Percentiles rank a stretch among this genome's conserved stretches.
Conservation (phyloP, 2,888 invertebrate species). For the Darwinula stevensoni region DNA sequence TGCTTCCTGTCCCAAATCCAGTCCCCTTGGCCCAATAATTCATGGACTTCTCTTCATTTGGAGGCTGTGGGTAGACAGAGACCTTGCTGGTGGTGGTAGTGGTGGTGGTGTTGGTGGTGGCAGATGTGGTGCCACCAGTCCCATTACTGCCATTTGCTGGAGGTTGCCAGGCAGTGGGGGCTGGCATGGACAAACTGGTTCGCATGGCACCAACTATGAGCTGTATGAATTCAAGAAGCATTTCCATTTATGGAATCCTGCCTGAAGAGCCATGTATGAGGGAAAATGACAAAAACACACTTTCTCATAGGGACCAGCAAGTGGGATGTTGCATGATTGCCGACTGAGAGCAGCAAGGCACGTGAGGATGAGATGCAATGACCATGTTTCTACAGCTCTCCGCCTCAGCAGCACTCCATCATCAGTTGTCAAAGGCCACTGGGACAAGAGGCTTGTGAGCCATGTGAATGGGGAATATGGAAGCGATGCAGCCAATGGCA, state of each 20-base stretch:
- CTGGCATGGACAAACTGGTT: too few species aligned
- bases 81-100: constrained; percentile 9
- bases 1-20: constrained; percentile 83
- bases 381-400: constrained; percentile 52
- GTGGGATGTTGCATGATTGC: too few species aligned
- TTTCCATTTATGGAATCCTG: too few species aligned
- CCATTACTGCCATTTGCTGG: too few species aligned
- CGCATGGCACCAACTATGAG: too few species aligned
- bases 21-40: constrained; percentile 88
- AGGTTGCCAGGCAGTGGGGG: too few species aligned
- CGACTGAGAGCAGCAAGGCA: constrained; percentile 65
- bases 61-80: constrained; percentile 17
- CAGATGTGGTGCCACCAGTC: constrained; percentile 8
- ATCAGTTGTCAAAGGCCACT: constrained; percentile 37
- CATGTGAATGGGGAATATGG: constrained; percentile 37
- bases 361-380: constrained; percentile 50
- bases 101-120: too few species aligned
- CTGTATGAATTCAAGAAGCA: too few species aligned
- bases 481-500: constrained; percentile 31
- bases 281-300: too few species aligned
- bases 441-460: constrained; percentile 40
- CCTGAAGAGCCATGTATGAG: too few species aligned
- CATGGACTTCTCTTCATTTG: constrained; percentile 10
- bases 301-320: too few species aligned
- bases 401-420: constrained; percentile 41